These are phyloP conservation scores for Horisme vitalbata DNA, from an alignment of 2,888 invertebrate species.

Conservation along the genomic window DNA sequence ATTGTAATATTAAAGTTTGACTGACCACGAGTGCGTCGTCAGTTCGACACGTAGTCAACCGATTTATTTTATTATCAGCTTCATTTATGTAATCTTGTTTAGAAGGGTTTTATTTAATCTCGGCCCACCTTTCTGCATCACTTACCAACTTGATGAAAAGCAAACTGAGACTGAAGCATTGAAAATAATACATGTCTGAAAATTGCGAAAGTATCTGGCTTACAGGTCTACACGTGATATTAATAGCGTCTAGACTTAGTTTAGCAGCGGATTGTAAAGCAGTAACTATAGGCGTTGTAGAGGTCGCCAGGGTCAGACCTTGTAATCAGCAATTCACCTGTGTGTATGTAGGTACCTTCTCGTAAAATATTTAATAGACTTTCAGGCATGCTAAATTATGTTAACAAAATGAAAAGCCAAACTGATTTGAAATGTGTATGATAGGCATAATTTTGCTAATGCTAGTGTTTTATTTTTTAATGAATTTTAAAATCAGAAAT, in stretches of 20 bases:
- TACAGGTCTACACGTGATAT: conserved; percentile 44
- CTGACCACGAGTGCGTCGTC: no score
- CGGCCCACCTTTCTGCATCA: conserved; percentile 8
- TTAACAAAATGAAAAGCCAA: no score
- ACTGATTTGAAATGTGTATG: no score
- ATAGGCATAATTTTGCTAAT: background rate
- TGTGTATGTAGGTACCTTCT: no score
- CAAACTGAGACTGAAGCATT: conserved; percentile 7
- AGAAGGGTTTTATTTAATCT: conserved; percentile 8
- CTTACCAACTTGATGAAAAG: conserved; percentile 10
- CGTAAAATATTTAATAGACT: conserved; percentile 5
- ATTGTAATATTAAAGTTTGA: no score
- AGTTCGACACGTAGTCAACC: no score
- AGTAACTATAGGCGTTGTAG: conserved; percentile 26
- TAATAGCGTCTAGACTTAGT: conserved; percentile 54
- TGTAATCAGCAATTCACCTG: conserved; percentile 19
- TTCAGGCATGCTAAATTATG: background rate
- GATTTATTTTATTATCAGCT: no score
- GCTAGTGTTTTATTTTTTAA: conserved; percentile 1
- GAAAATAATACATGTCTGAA: conserved; percentile 10
- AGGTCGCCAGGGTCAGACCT: conserved; percentile 19
- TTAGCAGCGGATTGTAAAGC: conserved; percentile 43
- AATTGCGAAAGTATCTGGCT: conserved; percentile 35
- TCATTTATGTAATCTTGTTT: background rate
- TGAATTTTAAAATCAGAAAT: conserved; percentile 5